These are phyloP conservation scores for Xylocampa areola DNA, from an alignment of 2,888 invertebrate genomes.

Conservation along the genomic window DNA sequence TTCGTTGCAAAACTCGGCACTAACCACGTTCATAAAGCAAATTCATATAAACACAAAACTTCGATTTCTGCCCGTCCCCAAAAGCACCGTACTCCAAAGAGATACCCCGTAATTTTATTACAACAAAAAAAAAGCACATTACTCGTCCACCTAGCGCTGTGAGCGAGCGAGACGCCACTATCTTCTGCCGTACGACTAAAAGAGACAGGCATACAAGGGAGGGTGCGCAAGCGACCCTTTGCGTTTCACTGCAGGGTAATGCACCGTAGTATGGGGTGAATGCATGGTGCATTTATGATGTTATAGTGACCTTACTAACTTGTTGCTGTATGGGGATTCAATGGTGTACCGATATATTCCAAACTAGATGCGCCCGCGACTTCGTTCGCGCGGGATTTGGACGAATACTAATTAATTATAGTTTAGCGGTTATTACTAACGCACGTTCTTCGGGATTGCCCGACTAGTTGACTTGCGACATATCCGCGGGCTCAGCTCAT, in stretches of 20 bases:
- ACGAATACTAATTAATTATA: too few relatives aligned
- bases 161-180: constrained; percentile 16
- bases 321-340: background rate
- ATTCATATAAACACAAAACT: too few relatives aligned
- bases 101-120: constrained; percentile 11
- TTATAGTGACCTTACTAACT: constrained; percentile 25
- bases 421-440: too few relatives aligned
- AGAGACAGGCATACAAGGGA: constrained; percentile 22
- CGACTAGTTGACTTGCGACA: too few relatives aligned
- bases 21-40: too few relatives aligned
- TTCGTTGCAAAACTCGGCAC: too few relatives aligned
- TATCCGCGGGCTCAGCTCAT: too few relatives aligned
- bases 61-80: constrained; percentile 13
- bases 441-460: too few relatives aligned
- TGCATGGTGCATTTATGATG: constrained; percentile 48
- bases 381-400: too few relatives aligned
- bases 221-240: constrained; percentile 69
- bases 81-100: constrained; percentile 20
- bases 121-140: constrained; percentile 38
- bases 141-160: constrained; percentile 21
- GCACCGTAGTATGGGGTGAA: constrained; percentile 54
- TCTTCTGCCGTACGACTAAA: constrained; percentile 25
- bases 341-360: background rate
- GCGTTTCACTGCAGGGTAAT: constrained; percentile 52
- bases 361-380: too few relatives aligned